Base-by-base conservation (phyloP, 2,113 vertebrate genomes). In the Neotragus moschatus region DNA sequence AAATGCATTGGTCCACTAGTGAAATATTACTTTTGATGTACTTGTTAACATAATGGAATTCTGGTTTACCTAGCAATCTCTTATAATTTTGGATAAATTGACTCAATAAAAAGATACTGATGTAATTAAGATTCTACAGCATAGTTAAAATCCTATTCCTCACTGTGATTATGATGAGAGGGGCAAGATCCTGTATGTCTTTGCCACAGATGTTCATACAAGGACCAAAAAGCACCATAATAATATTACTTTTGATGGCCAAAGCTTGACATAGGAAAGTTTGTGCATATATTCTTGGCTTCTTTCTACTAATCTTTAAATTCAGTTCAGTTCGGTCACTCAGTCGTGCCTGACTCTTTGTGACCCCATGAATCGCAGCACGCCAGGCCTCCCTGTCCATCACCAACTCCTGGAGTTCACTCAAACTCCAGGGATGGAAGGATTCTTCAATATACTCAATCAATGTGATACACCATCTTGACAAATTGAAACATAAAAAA, bases 291-390 rank as follows among this genome's bases (percentile, higher is more conserved):
- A 5, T 45, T 63, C 45, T 85, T 84, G 55, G 2, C 43, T 56
- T 75, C 5, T 84, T 13, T 60, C 21, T 43, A 51, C 7, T 81
- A 49, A 51, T 81, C 3, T 90, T 85, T 43, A 39, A 39, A 51
- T 60, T 60, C 26, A 61, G 60, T 63, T 63, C 30, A 16, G 60
- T 33, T 33, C 60, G 33, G 13, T 61, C 60, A 1, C 28, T 61
- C 60, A 15, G 13, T 30, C 60, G 0, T 61, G 60, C 14, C 13
- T 0, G 0, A 7, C 60, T 61, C 60, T 58, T 26, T 61, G 28
- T 0, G 1, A 61, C 14, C 60, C 60, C 13, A 61, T 7, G 14
- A 61, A 33, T 61, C 6, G 0, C 60, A 33, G 60, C 14, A 7
- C 0, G 0, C 60, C 30, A 61, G 28, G 60, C 28, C 60, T 61